Conservation (phyloP, 2,797 vertebrate genomes). For the Hephaestus fuliginosus region DNA sequence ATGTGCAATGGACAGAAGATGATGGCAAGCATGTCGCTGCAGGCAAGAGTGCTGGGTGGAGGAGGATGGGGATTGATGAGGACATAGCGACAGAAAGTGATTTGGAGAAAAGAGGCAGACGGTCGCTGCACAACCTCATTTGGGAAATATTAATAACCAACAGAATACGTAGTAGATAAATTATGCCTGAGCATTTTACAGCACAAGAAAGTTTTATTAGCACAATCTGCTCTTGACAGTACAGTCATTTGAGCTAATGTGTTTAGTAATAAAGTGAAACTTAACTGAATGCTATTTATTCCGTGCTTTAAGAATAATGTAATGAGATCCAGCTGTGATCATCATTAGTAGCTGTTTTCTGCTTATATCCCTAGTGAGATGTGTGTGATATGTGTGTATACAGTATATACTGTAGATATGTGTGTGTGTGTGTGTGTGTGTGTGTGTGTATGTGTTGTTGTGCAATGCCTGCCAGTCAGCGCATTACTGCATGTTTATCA, state of each 20-base stretch:
- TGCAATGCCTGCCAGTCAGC: neutral
- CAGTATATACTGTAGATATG: neutral
- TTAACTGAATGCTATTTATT: neutral
- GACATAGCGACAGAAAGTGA: neutral
- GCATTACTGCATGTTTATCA: neutral
- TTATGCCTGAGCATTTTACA: neutral
- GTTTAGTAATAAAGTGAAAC: conserved; percentile 2
- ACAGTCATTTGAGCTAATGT: conserved; percentile 3
- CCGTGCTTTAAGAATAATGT: conserved; percentile 4
- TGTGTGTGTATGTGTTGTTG: neutral
- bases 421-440: neutral
- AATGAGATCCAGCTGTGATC: conserved; percentile 25
- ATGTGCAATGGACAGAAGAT: neutral
- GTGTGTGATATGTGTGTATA: neutral
- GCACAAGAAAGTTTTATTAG: neutral
- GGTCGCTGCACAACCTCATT: neutral
- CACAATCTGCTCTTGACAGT: neutral
- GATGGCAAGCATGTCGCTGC: neutral
- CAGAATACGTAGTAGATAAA: neutral
- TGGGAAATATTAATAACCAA: neutral
- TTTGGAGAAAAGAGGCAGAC: neutral
- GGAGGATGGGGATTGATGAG: neutral
- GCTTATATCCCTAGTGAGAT: neutral
- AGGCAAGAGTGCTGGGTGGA: neutral
- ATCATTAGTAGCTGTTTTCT: neutral